A percentile compares a stretch with the other conserved stretches of the same genome.
Evolutionary conservation across 2,888 invertebrate species (phyloP).

Genomic region (Hipparchia sbordonii): DNA sequence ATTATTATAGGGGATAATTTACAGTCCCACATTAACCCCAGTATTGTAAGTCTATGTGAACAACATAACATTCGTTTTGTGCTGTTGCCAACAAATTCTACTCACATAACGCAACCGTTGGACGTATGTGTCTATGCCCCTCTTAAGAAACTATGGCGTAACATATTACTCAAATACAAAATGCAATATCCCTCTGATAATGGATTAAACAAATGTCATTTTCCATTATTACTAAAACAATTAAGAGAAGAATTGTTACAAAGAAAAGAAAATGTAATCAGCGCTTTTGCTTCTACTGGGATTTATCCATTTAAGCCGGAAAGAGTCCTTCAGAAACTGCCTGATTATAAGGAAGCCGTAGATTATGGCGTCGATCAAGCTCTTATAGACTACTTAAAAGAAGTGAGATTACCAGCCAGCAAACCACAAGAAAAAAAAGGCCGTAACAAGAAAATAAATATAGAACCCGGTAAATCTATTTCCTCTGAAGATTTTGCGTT

Average conservation of each 20-base stretch:
- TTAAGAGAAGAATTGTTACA: neutral
- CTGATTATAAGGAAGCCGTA: too few species aligned
- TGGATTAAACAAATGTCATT: neutral
- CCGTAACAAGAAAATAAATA: too few species aligned
- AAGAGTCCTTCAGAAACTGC: too few species aligned
- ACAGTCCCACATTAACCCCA: neutral
- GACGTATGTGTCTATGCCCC: neutral
- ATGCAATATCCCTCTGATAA: neutral
- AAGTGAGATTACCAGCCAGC: too few species aligned
- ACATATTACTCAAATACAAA: slow-evolving; percentile 1
- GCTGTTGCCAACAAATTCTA: neutral
- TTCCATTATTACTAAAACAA: neutral
- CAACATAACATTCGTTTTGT: neutral
- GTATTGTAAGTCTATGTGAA: neutral
- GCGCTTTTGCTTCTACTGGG: too few species aligned
- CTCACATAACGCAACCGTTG: neutral
- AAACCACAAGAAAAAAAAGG: too few species aligned
- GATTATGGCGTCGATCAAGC: too few species aligned
- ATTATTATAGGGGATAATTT: neutral
- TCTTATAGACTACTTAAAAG: too few species aligned
- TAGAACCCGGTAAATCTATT: too few species aligned
- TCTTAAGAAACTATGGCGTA: neutral
- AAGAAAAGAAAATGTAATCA: too few species aligned
- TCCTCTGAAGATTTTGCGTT: too few species aligned
- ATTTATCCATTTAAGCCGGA: too few species aligned